These are phyloP conservation scores for Catocala sponsa DNA, from an alignment of 2,888 invertebrate genomes.

Conservation along the genomic window DNA sequence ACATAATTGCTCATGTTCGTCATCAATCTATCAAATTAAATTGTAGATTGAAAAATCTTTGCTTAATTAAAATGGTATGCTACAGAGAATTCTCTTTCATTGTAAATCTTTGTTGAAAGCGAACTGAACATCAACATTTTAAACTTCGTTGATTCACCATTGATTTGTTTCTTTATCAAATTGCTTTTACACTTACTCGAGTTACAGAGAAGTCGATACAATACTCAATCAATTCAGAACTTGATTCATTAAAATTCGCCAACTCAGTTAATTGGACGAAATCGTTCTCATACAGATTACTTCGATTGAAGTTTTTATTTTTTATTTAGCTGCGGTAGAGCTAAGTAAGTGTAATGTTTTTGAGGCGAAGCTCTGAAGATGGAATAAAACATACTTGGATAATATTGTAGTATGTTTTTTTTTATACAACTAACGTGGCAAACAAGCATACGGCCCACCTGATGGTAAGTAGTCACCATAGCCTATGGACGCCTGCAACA, in stretches of 20 bases:
- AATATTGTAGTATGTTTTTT: no score
- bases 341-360: no score
- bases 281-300: constrained; percentile 27
- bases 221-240: constrained; percentile 54
- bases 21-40: background rate
- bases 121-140: constrained; percentile 57
- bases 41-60: constrained; percentile 21
- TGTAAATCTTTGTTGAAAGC: constrained; percentile 48
- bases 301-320: no score
- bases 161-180: constrained; percentile 48
- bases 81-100: constrained; percentile 35
- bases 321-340: no score
- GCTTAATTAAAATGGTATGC: constrained; percentile 19
- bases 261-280: constrained; percentile 57
- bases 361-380: no score
- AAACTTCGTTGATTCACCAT: constrained; percentile 40
- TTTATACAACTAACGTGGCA: no score
- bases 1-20: background rate
- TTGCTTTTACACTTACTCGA: constrained; percentile 42
- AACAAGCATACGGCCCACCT: no score
- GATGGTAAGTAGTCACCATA: no score
- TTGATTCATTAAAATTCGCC: constrained; percentile 60
- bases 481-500: no score
- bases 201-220: constrained; percentile 49
- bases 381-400: no score